Base-by-base conservation (phyloP, 2,888 invertebrate species). In the Drosophila meridionalis region DNA sequence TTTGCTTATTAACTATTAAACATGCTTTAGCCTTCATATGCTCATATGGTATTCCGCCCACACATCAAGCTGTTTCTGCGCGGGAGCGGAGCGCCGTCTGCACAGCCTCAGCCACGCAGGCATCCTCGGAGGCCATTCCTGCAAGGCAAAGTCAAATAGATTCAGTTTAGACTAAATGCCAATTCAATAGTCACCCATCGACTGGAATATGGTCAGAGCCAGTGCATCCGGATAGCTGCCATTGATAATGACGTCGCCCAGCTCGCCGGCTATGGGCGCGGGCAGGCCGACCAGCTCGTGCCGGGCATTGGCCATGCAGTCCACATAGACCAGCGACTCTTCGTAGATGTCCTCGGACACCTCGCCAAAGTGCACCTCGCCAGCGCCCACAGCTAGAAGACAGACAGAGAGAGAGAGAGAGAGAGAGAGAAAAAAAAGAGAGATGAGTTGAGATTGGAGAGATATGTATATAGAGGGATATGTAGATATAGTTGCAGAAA, bases 41-140 rank as follows among this genome's bases (percentile, higher is more conserved):
- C 20, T 20, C 20, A 20, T 20, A 20, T 20, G 9, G 2, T 20
- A 14, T 42, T n/a, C 40, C n/a, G n/a, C 4, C 38, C 38, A 36
- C 36, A 34, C 20, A 20, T 20, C 20, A 20, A 20, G 20, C 20
- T 20, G 20, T 20, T 20, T 20, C 20, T 20, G 20, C 20, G 20
- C 20, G 1, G 20, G 20, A 20, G 20, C 20, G 20, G 20, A 20
- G 60, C 0, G 76, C 84, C 40, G 85, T 64, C 20, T 93, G 94
- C 26, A 95, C 93, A 32, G 95, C 92, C 81, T 94, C 93, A 2
- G 95, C 95, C 59, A 95, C 93, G 40, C 94, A 94, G 38, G 94
- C 94, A 91, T 95, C 95, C 91, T 95, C 95, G 1, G 94, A 93
- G 0, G 95, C 95, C 94, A 95, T 94, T 45, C 95, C 95, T 95